Percentiles rank a stretch among this genome's conserved stretches.
These are phyloP conservation scores for Dryas iulia DNA, from an alignment of 1,140 invertebrate genomes.

Conservation along the genomic window DNA sequence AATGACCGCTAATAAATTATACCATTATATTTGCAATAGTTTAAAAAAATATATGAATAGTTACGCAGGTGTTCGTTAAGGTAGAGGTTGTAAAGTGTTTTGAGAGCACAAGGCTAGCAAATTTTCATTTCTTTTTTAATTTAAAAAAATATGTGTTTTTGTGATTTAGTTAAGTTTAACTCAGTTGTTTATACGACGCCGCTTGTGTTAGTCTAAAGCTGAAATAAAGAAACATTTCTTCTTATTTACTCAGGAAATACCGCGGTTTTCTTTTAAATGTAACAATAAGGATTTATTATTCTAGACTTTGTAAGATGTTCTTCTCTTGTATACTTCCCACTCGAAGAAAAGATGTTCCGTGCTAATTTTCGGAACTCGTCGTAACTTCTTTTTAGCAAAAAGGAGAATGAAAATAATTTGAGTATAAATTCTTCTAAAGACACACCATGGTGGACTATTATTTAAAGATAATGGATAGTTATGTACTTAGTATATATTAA, in stretches of 20 bases:
- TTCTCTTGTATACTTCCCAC: no score
- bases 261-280: background rate
- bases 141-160: background rate
- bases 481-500: no score
- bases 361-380: no score
- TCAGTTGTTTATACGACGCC: no score
- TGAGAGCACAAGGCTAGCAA: background rate
- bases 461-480: no score
- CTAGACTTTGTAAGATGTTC: no score
- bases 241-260: background rate
- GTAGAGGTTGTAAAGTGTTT: background rate
- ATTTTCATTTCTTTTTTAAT: background rate
- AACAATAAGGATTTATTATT: no score
- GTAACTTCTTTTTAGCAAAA: no score
- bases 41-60: background rate
- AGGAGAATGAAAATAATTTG: no score
- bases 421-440: no score
- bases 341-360: no score
- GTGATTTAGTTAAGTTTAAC: background rate
- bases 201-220: background rate
- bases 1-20: constrained; percentile 6
- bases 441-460: no score
- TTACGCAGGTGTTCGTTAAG: background rate
- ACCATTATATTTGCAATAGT: background rate
- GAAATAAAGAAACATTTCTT: background rate